Evolutionary conservation across 1,140 invertebrate genomes (phyloP), one percentile per base, ranked within the genome.

Genomic region (Megalopta genalis): DNA sequence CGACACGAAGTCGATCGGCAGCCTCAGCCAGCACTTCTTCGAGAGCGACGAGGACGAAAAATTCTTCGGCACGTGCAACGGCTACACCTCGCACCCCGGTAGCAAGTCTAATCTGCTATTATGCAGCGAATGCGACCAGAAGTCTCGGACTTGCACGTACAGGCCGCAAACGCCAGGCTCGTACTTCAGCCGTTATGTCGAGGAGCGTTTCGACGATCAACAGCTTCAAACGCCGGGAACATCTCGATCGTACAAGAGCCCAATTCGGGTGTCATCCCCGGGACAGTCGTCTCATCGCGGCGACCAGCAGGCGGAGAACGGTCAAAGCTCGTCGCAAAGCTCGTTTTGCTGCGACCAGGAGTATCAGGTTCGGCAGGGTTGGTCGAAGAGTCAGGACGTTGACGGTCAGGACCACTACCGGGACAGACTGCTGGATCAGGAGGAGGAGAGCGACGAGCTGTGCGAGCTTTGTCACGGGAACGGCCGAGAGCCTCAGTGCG

Each of bases 101-200:
- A 92, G 91, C 85, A 93, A 93, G 65, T 92, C 92, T 12, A 93
- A 93, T 75, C 82, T 93, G 16, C 73, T 93, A 63, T 82, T 93
- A 27, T 93, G 92, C 88, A 92, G 83, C 69, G 91, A 93, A 70
- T 93, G 92, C 72, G 91, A 93, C 68, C 81, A 90, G 37, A 89
- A 88, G 25, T 88, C 89, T n/a, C 87, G 88, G 42, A 88, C 84
- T 14, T 93, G 92, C 81, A 88, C 88, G 6, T 90, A 92, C 81
- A 89, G 88, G 72, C 90, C 91, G 57, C 90, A 88, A 76, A 92
- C 88, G 39, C 88, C 90, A 14, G 90, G 88, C 81, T 87, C 88
- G 65, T 89, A 85, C 54, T 80, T 76, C 12, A 76, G 70, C 10
- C 84, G 88, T 77, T 91, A 91, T 77, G 86, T 91, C 14, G 90